These are phyloP conservation scores for Atrichornis clamosus DNA, from an alignment of 2,113 vertebrate genomes.

Conservation along the genomic window DNA sequence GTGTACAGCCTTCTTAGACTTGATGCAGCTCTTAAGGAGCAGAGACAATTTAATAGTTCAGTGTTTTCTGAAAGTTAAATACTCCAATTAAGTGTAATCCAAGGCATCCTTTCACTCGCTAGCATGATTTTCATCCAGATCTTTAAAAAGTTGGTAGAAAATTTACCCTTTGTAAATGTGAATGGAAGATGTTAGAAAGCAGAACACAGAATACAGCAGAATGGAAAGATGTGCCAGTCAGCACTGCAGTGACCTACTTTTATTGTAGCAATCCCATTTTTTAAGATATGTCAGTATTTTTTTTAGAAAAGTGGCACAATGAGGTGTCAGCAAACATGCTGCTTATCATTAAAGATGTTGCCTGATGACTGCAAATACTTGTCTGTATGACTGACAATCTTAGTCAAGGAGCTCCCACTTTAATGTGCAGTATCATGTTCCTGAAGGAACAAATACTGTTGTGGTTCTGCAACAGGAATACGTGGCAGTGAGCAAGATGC, in stretches of 20 bases:
- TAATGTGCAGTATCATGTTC: background rate
- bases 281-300: conserved; percentile 27
- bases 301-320: conserved; percentile 19
- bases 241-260: conserved; percentile 73
- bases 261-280: conserved; percentile 41
- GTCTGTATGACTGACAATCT: conserved; percentile 6
- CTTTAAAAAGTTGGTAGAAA: background rate
- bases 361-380: conserved; percentile 12
- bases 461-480: background rate
- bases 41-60: background rate
- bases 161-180: background rate
- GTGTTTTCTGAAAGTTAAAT: background rate
- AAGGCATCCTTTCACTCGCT: background rate
- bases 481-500: background rate
- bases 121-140: background rate
- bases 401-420: background rate
- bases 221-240: conserved; percentile 45
- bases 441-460: background rate
- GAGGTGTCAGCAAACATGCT: conserved; percentile 68
- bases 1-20: background rate
- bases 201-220: conserved; percentile 24
- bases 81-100: background rate
- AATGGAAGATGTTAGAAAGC: conserved; percentile 16
- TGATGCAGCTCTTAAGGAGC: background rate
- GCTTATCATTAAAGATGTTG: conserved; percentile 36